These are phyloP conservation scores for Leucopternis melanops DNA, from an alignment of 2,113 vertebrate species.

Conservation along the genomic window DNA sequence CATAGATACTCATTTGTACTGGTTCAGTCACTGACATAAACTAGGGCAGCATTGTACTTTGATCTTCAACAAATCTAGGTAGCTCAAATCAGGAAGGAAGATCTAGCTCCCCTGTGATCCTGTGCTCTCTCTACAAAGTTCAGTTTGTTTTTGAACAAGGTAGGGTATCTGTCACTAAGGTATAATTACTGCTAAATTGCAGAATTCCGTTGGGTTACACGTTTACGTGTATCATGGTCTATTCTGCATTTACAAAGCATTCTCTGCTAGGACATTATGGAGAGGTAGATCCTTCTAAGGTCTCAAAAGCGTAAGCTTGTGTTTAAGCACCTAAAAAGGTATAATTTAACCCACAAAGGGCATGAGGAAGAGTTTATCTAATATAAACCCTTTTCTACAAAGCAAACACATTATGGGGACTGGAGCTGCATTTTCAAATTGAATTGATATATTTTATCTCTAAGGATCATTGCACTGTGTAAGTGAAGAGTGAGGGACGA, in stretches of 20 bases:
- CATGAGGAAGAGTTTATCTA: neutral
- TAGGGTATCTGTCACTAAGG: neutral
- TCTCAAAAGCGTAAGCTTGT: neutral
- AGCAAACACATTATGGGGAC: neutral
- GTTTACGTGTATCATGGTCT: rapidly evolving
- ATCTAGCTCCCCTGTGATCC: neutral
- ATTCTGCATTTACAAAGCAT: neutral
- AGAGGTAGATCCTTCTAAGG: neutral
- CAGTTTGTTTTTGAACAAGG: neutral
- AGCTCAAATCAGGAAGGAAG: neutral
- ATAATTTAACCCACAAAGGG: neutral
- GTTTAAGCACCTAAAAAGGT: neutral
- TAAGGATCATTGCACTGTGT: neutral
- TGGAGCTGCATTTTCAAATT: neutral
- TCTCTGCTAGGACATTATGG: neutral
- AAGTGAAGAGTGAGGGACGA: neutral
- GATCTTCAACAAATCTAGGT: neutral
- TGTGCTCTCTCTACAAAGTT: neutral
- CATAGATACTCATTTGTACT: neutral
- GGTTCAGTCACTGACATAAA: neutral
- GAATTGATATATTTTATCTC: neutral
- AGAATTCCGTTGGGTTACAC: neutral
- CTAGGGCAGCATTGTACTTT: neutral
- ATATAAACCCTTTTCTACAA: neutral
- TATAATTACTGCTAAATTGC: neutral